phyloP scores from a whole-genome alignment of 2,888 invertebrate species.

The Machimus rusticus region DNA sequence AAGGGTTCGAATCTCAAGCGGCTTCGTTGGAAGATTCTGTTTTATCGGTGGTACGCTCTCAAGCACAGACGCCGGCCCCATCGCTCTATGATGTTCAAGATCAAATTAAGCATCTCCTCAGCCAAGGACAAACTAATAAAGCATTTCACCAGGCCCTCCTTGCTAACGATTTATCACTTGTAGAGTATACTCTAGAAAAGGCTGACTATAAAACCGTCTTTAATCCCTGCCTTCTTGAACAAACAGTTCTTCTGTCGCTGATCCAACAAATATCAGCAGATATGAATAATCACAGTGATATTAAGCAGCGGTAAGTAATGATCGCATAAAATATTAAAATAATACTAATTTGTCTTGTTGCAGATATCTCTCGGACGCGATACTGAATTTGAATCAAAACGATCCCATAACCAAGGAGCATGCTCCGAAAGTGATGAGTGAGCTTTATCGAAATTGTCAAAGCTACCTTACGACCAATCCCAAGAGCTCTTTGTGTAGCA shows the following conservation, averaged over 20 bases:
- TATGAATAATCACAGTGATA: slow-evolving; percentile 81
- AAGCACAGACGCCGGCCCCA: slow-evolving; percentile 79
- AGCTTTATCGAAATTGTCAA: slow-evolving; percentile 77
- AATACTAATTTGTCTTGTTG: slow-evolving; percentile 50
- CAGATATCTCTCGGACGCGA: slow-evolving; percentile 88
- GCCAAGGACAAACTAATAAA: slow-evolving; percentile 79
- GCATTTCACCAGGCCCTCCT: slow-evolving; percentile 91
- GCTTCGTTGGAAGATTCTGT: slow-evolving; percentile 68
- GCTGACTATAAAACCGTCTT: slow-evolving; percentile 84
- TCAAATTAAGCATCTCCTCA: slow-evolving; percentile 73
- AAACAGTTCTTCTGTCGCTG: slow-evolving; percentile 89
- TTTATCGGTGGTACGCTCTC: slow-evolving; percentile 70
- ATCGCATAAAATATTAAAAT: background rate
- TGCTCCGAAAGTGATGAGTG: slow-evolving; percentile 78
- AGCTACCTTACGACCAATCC: slow-evolving; percentile 74
- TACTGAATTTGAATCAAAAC: slow-evolving; percentile 79
- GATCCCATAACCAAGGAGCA: slow-evolving; percentile 85
- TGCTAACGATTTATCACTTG: slow-evolving; percentile 86
- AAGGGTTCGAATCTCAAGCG: slow-evolving; percentile 69
- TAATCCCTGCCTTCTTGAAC: slow-evolving; percentile 78
- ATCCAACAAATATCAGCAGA: slow-evolving; percentile 95
- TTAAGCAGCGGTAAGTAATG: slow-evolving; percentile 75
- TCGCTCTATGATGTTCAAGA: slow-evolving; percentile 68
- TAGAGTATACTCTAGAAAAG: slow-evolving; percentile 85
- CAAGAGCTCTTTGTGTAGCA: slow-evolving; percentile 67